A percentile compares a stretch with the other conserved stretches of the same genome.
Evolutionary conservation across 1,140 invertebrate genomes (phyloP).

Genomic region (Psix sp.): DNA sequence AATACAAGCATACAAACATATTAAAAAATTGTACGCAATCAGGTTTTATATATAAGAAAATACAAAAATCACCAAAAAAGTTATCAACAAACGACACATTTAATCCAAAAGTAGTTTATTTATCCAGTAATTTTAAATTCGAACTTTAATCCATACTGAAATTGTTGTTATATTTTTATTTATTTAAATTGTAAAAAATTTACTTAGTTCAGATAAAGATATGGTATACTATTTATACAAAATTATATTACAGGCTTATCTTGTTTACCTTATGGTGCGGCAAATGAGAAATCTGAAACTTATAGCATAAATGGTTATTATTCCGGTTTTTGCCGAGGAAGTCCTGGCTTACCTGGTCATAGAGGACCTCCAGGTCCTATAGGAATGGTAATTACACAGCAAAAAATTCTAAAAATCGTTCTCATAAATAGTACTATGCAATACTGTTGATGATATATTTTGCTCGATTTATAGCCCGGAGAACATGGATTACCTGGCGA

Average conservation of each 20-base stretch:
- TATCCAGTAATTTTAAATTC: no score
- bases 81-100: no score
- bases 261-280: slow-evolving; percentile 79
- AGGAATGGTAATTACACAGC: slow-evolving; percentile 64
- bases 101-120: no score
- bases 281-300: slow-evolving; percentile 67
- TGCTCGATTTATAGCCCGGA: slow-evolving; percentile 73
- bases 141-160: no score
- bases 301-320: slow-evolving; percentile 35
- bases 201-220: no score
- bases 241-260: slow-evolving; percentile 56
- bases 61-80: no score
- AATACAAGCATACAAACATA: no score
- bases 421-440: slow-evolving; percentile 1
- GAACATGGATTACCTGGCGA: slow-evolving; percentile 77
- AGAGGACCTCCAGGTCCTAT: slow-evolving; percentile 72
- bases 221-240: background rate
- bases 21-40: no score
- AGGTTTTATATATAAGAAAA: no score
- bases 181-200: background rate
- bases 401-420: slow-evolving; percentile 1
- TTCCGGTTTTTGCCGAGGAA: slow-evolving; percentile 40
- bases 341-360: slow-evolving; percentile 70
- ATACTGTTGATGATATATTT: no score
- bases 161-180: no score